Base-by-base conservation (phyloP, 2,888 invertebrate species). In the Criorhina ranunculi region DNA sequence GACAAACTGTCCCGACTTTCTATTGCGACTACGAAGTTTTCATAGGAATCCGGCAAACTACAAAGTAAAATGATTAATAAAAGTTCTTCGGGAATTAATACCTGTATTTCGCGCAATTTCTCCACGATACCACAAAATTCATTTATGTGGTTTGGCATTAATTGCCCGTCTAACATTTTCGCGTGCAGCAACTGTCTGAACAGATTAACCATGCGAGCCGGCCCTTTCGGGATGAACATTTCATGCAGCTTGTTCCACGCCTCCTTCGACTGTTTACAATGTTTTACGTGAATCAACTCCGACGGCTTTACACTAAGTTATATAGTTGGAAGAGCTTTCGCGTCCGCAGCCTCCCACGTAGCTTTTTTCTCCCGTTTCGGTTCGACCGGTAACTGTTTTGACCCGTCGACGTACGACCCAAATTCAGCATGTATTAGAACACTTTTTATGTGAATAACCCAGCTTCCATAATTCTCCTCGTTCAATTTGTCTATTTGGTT, bases 181-280 rank as follows among this genome's bases (percentile, higher is more conserved):
- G 29, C 24, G 6, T 59, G 51, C 42, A 85, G n/a, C 19, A 75
- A 40, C n/a, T 66, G 60, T 42, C 66, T 86, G 19, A 64, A 86
- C 11, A 86, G 49, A 7, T 33, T 42, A 37, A 77, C 67, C 66
- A 80, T 80, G 3, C 67, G 44, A 15, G 64, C 62, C 0, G 90
- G 90, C 5, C 90, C 90, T 29, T 86, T 86, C 12, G 90, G 90
- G 73, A 89, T 87, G 59, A 89, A 89, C 17, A 89, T 89, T 5
- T 11, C 29, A 44, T 89, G 59, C 19, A 91, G 78, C 76, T 88
- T 91, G 6, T 86, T n/a, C n/a, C n/a, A n/a, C n/a, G n/a, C n/a
- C n/a, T n/a, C n/a, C n/a, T n/a, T n/a, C n/a, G n/a, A n/a, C n/a
- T n/a, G n/a, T n/a, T n/a, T n/a, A n/a, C n/a, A n/a, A n/a, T n/a